Percentiles rank a stretch among this genome's conserved stretches.
phyloP scores from a whole-genome alignment of 2,888 invertebrate species.

The Orthosia incerta region DNA sequence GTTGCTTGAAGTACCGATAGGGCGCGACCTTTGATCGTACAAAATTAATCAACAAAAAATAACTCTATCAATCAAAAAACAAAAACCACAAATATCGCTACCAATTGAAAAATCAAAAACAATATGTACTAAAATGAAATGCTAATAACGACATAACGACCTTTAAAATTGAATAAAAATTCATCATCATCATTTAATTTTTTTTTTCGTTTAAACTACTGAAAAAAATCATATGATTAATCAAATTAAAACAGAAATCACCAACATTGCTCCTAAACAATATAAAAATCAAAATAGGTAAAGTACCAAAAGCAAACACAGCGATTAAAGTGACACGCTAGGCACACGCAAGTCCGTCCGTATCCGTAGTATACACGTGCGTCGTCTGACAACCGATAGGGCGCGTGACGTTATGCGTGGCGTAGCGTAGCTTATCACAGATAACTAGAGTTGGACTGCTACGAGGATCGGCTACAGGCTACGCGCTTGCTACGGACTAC shows the following conservation, averaged over 20 bases:
- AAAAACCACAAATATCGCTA: no score
- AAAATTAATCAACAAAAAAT: no score
- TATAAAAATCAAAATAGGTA: background rate
- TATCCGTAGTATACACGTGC: constrained; percentile 42
- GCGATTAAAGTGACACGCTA: constrained; percentile 42
- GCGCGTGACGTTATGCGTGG: constrained; percentile 44
- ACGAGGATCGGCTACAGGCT: background rate
- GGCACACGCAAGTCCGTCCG: background rate
- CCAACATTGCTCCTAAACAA: background rate
- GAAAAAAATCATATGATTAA: no score
- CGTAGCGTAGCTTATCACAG: constrained; percentile 13
- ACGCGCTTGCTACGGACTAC: background rate
- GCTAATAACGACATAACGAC: no score
- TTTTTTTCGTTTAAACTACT: no score
- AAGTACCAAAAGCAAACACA: constrained; percentile 18
- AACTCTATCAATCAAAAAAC: no score
- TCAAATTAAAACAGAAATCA: background rate
- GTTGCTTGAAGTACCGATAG: no score
- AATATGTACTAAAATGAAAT: no score
- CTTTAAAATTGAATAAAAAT: no score
- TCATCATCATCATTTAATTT: no score
- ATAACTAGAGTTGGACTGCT: constrained; percentile 15
- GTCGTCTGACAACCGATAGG: constrained; percentile 32
- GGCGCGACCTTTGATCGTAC: no score
- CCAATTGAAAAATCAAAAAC: no score